Evolutionary conservation across 1,140 invertebrate species (phyloP), one percentile per base, ranked within the genome.

Genomic region (Zaprionus ghesquierei): DNA sequence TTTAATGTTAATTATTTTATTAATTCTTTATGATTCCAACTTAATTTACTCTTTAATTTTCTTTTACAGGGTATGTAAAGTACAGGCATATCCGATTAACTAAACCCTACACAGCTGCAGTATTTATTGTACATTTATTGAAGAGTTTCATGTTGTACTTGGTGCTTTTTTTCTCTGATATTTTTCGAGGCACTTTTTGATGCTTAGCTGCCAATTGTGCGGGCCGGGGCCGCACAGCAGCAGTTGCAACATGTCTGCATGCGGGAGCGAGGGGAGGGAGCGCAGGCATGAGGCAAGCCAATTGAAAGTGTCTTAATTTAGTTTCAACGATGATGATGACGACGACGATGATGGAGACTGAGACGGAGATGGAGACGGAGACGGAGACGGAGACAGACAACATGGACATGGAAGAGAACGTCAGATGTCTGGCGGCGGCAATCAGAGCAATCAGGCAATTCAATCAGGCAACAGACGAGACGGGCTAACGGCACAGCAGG

Each of bases 391-490:
- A 3, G 53, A 3, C 51, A 23, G 41, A 58, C 53, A 35, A 46
- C 41, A 9, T 41, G 41, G 41, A 46, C 41, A 46, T 46, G 41
- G 18, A 6, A 27, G 64, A 61, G 58, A 20, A 77, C 65, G 84
- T 62, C 41, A 53, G 27, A 82, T 76, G 79, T 89, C 82, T 89
- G 84, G 63, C 74, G 51, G 79, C 79, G 69, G 84, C 79, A 87
- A 87, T 87, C 84, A 82, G 82, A 77, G 79, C 82, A 89, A 87
- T 86, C 82, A 87, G 82, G 79, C 79, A 79, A 86, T 86, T 86
- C 79, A 87, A 86, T 87, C 82, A 87, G 75, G 72, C 68, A 79
- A 75, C 79, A 62, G 68, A 41, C 35, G 35, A 54, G 65, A 74
- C 71, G 22, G 35, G 50, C 38, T 27, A 31, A 41, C n/a, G n/a